Conservation (phyloP, 2,888 invertebrate genomes). For the Homarus gammarus region DNA sequence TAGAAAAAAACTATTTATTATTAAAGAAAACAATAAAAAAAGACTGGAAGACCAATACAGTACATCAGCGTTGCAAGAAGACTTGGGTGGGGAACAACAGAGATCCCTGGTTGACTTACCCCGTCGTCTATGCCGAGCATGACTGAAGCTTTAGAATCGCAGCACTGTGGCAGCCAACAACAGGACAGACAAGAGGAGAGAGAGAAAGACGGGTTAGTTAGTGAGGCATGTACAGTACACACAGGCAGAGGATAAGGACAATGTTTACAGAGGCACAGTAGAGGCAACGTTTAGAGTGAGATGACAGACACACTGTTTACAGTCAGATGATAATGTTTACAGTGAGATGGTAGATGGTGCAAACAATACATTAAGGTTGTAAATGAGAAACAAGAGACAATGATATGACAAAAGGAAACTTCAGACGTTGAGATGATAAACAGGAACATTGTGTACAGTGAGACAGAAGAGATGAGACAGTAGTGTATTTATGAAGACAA, state of each 20-base stretch:
- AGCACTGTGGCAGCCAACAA: constrained; percentile 49
- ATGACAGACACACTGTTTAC: neutral
- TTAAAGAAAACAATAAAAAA: too few species aligned
- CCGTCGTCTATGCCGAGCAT: constrained; percentile 79
- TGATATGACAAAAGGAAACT: too few species aligned
- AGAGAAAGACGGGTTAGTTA: constrained; percentile 41
- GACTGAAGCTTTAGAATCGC: constrained; percentile 76
- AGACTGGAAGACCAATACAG: neutral
- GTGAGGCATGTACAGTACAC: neutral
- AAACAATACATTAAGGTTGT: too few species aligned
- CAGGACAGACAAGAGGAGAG: constrained; percentile 30
- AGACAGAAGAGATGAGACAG: too few species aligned
- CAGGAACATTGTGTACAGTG: too few species aligned
- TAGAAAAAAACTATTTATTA: too few species aligned
- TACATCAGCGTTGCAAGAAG: neutral
- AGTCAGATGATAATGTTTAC: too few species aligned
- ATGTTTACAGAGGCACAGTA: neutral
- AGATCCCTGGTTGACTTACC: constrained; percentile 77
- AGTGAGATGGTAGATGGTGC: too few species aligned
- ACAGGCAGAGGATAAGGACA: neutral
- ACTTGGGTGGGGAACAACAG: neutral
- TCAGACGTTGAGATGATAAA: too few species aligned
- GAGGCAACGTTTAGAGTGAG: too few species aligned
- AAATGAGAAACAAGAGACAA: too few species aligned
- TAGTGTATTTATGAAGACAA: too few species aligned